Base-by-base conservation (phyloP, 2,797 vertebrate genomes). In the Poecilia wingei region DNA sequence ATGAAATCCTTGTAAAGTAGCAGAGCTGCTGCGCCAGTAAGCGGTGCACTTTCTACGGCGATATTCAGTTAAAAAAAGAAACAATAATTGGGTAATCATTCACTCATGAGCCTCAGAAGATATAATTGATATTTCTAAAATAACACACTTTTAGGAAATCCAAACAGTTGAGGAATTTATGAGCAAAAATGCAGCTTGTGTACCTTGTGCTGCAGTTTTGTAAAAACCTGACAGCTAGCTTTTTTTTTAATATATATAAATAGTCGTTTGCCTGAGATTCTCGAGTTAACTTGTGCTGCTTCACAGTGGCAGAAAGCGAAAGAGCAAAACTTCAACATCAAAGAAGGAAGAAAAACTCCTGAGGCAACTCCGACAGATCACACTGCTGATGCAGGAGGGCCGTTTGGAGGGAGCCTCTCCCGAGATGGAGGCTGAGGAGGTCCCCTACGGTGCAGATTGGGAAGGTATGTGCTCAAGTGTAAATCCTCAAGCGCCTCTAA, bases 401-500 rank as follows among this genome's bases (percentile, higher is more conserved):
- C 96, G 96, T 25, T 39, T 96, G 85, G 98, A 98, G 80, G 96
- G 93, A 33, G 91, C 96, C 36, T 95, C 97, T 75, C 98, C 98
- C 1, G 98, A 99, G 92, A 97, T 97, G 91, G 98, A 98, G 94
- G 98, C 98, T 0, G 98, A 99, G 91, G 96, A 98, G 91, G 96
- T 97, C 57, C 95, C 97, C 10, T 98, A 99, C 57, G 93, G 96
- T 85, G 94, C 95, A 10, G 97, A 98, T 53, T 99, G 98, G 98
- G 97, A 99, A 94, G 98, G 98, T 99, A 94, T n/a, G 22, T 2
- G 43, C 3, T 49, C 25, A 14, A 57, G 73, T 70, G 25, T 72
- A 43, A 72, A 61, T 74, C 41, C 16, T 45, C 6, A 25, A 70
- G 31, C 16, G 18, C 13, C 77, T 68, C 14, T 9, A 18, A 55